phyloP scores from a whole-genome alignment of 1,140 invertebrate genomes.

The Drosophila bocki region DNA sequence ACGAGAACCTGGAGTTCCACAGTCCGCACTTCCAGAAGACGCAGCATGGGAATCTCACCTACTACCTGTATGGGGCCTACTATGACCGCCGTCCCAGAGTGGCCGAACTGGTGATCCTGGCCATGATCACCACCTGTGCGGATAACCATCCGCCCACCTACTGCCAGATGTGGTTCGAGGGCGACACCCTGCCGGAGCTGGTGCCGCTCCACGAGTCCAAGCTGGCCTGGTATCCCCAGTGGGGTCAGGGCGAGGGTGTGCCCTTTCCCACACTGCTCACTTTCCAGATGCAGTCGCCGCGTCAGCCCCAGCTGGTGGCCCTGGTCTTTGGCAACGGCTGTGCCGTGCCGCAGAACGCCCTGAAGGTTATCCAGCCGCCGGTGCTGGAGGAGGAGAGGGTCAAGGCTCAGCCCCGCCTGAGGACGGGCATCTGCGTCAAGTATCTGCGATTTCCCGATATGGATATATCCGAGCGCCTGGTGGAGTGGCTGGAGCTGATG shows the following conservation, averaged over 20 bases:
- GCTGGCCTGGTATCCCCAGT: constrained; percentile 95
- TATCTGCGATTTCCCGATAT: constrained; percentile 93
- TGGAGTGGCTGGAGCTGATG: constrained; percentile 97
- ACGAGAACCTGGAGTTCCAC: constrained; percentile 20
- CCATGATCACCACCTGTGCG: constrained; percentile 92
- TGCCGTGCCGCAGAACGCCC: constrained; percentile 92
- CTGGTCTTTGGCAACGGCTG: constrained; percentile 89
- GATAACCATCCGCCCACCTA: constrained; percentile 85
- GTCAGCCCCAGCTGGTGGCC: constrained; percentile 51
- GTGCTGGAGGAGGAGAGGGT: neutral
- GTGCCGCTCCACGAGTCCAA: constrained; percentile 92
- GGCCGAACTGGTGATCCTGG: constrained; percentile 92
- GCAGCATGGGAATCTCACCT: constrained; percentile 18
- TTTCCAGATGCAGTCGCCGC: constrained; percentile 88
- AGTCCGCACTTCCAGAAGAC: constrained; percentile 29
- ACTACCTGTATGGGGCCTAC: constrained; percentile 87
- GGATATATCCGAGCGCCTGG: constrained; percentile 92
- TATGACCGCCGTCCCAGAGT: constrained; percentile 90
- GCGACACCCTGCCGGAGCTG: constrained; percentile 89
- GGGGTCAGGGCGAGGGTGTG: constrained; percentile 94
- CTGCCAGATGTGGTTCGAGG: constrained; percentile 95
- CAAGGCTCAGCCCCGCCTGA: constrained; percentile 77
- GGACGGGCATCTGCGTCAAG: constrained; percentile 97
- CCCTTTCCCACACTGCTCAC: constrained; percentile 93
- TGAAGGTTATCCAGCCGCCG: constrained; percentile 89